A percentile compares a stretch with the other conserved stretches of the same genome.
Conservation (phyloP, 2,888 invertebrate genomes). For the Volucella inanis region DNA sequence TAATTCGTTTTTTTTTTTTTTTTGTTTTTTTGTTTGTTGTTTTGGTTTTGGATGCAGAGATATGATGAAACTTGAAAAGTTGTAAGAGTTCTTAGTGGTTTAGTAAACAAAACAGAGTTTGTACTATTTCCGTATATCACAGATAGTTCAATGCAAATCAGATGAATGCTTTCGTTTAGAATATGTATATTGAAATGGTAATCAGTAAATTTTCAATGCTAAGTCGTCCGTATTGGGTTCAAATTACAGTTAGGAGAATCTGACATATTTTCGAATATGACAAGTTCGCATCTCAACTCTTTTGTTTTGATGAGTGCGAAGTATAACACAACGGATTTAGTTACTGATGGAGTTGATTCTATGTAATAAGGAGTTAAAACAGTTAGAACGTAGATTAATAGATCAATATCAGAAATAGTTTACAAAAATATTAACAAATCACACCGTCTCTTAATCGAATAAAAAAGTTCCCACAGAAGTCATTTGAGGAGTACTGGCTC, state of each 20-base stretch:
- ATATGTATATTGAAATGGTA: conserved; percentile 4
- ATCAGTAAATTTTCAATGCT: not conserved
- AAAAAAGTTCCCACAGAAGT: too few relatives aligned
- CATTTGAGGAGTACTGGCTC: too few relatives aligned
- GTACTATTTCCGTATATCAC: not conserved
- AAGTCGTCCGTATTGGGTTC: not conserved
- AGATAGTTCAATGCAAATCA: conserved; percentile 11
- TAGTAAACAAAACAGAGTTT: conserved; percentile 26
- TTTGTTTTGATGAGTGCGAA: not conserved
- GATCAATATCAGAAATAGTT: too few relatives aligned
- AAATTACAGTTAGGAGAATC: conserved; percentile 7
- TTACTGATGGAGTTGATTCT: too few relatives aligned
- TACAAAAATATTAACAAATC: too few relatives aligned
- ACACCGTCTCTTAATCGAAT: too few relatives aligned
- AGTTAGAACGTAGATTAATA: too few relatives aligned
- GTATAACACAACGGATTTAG: too few relatives aligned
- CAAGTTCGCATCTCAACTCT: conserved; percentile 2
- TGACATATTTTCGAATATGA: not conserved
- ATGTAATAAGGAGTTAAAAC: too few relatives aligned
- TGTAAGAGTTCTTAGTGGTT: conserved; percentile 3
- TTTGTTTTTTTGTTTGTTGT: not conserved
- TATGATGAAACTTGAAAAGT: not conserved
- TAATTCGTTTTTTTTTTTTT: not conserved
- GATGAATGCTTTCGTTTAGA: conserved; percentile 5
- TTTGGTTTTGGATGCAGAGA: not conserved